Percentiles rank a stretch among this genome's conserved stretches.
Conservation (phyloP, 2,113 vertebrate species). For the Aspiorhynchus laticeps region DNA sequence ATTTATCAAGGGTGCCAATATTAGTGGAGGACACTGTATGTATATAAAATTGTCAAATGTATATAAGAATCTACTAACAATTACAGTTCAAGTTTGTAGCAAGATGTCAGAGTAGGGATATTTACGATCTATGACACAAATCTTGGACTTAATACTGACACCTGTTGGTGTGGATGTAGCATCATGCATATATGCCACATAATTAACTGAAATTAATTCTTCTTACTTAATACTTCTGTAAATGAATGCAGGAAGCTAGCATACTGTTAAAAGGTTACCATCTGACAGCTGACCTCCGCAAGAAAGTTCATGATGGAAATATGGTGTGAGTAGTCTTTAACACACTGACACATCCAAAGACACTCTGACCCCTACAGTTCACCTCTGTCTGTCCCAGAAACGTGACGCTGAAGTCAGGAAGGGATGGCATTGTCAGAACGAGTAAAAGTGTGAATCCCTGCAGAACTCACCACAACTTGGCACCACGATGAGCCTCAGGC, state of each 20-base stretch:
- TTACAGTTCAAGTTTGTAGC: no score
- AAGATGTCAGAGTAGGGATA: no score
- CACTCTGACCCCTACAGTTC: constrained; percentile 1
- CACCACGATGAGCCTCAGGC: neutral
- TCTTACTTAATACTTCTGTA: neutral
- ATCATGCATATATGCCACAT: neutral
- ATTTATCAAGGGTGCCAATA: no score
- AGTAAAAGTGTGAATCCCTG: constrained; percentile 4
- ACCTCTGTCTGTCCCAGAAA: constrained; percentile 4
- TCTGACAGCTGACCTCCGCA: constrained; percentile 15
- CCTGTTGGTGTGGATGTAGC: neutral
- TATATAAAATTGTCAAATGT: no score
- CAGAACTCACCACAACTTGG: neutral
- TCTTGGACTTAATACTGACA: neutral
- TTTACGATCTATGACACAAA: no score
- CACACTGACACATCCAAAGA: constrained; percentile 12
- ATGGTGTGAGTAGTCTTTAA: neutral
- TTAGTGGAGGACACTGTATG: no score
- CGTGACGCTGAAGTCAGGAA: neutral
- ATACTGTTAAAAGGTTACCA: neutral
- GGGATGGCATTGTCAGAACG: neutral
- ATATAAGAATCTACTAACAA: no score
- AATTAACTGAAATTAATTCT: neutral
- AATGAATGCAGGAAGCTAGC: neutral
- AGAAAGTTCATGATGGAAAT: constrained; percentile 25